Conservation (phyloP, 2,113 vertebrate genomes). For the Petaurus breviceps region DNA sequence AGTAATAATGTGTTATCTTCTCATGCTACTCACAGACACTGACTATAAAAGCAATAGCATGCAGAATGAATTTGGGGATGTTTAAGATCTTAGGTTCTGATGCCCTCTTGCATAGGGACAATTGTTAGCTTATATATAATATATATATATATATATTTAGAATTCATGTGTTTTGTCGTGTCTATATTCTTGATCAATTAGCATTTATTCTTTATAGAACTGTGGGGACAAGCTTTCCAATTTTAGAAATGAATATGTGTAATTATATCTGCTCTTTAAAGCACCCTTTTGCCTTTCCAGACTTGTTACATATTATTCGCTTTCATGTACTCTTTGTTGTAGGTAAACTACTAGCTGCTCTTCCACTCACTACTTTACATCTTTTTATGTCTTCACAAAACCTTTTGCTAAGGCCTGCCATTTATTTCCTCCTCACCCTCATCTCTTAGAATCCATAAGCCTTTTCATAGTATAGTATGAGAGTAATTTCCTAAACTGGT, state of each 20-base stretch:
- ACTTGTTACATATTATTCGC: not conserved
- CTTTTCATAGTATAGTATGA: not conserved
- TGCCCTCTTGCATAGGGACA: not conserved
- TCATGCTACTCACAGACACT: not conserved
- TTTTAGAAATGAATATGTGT: not conserved
- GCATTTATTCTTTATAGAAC: not conserved
- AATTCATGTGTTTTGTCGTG: not conserved
- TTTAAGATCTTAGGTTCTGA: not conserved
- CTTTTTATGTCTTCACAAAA: not conserved
- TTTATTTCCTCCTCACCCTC: not conserved
- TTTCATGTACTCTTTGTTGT: not conserved
- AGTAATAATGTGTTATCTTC: not conserved
- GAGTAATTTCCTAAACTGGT: not conserved
- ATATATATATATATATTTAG: not conserved
- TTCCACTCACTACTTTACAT: not conserved
- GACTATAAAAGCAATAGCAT: not conserved
- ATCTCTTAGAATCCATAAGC: not conserved
- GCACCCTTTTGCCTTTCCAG: not conserved
- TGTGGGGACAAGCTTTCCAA: not conserved
- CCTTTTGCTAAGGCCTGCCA: not conserved
- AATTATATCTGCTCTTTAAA: not conserved
- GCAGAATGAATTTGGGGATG: not conserved
- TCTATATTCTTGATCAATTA: not conserved
- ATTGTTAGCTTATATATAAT: no score
- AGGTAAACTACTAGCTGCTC: not conserved